These are phyloP conservation scores for Ylistrum balloti DNA, from an alignment of 1,140 invertebrate genomes.

Conservation along the genomic window DNA sequence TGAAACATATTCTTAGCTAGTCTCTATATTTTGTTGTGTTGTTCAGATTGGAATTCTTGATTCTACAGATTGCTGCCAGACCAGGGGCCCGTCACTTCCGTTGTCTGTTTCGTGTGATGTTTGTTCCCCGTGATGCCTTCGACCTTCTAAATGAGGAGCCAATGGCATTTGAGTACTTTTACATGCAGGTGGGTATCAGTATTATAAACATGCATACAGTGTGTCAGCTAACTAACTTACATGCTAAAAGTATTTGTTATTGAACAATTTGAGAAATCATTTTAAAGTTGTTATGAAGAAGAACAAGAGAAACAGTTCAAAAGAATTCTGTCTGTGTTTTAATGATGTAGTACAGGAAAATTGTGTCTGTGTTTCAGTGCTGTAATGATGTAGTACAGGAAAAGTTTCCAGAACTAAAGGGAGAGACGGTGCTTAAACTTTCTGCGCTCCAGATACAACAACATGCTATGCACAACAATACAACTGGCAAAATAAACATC, in stretches of 20 bases:
- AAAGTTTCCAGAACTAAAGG: slow-evolving; percentile 93
- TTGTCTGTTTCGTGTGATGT: slow-evolving; percentile 93
- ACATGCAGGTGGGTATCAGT: slow-evolving; percentile 86
- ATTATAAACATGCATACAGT: background rate
- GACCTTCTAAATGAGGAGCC: slow-evolving; percentile 91
- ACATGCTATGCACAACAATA: slow-evolving; percentile 90
- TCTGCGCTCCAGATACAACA: slow-evolving; percentile 95
- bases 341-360: too few relatives aligned
- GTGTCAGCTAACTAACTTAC: too few relatives aligned
- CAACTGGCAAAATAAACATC: slow-evolving; percentile 89
- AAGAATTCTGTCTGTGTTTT: slow-evolving; percentile 63
- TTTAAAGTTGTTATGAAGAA: background rate
- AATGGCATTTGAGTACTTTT: slow-evolving; percentile 94
- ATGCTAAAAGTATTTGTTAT: too few relatives aligned
- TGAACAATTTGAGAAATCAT: background rate
- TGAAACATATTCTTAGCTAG: too few relatives aligned
- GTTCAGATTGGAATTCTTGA: background rate
- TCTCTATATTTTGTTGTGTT: too few relatives aligned
- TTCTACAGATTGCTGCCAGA: slow-evolving; percentile 90
- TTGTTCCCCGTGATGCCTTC: slow-evolving; percentile 92
- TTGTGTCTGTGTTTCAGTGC: slow-evolving; percentile 85
- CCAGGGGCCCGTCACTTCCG: slow-evolving; percentile 94
- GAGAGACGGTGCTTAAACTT: slow-evolving; percentile 91
- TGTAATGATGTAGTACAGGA: slow-evolving; percentile 97
- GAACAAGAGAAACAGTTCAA: too few relatives aligned